Base-by-base conservation (phyloP, 2,888 invertebrate genomes). In the Chalcosyrphus nemorum region DNA sequence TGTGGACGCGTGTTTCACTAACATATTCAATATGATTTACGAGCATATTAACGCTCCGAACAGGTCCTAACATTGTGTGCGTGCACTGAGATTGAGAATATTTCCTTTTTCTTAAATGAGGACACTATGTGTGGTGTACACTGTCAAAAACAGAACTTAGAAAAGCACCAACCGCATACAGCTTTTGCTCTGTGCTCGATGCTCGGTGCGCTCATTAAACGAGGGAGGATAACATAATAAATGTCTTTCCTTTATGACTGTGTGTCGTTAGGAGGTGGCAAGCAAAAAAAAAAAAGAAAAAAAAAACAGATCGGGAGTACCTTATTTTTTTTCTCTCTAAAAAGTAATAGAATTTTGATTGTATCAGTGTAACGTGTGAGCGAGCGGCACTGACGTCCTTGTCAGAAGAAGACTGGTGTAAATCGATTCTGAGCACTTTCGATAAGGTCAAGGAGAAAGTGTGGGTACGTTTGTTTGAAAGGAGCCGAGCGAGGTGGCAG, bases 11-110 rank as follows among this genome's bases (percentile, higher is more conserved):
- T 77, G 65, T 63, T 59, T 59, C 35, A 65, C 57, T 17, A 59
- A 47, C 77, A 81, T 66, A 77, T 81, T 76, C 76, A 43, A 43
- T 50, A 65, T 81, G 81, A 81, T 77, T 77, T 81, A 77, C 81
- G 81, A 71, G 59, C 52, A 45, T 71, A 71, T 77, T 71, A 81
- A 81, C 65, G 76, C 71, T 75, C 24, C 19, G 38, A 75, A 43
- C 68, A 65, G 52, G 71, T 65, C 61, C 15, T 11, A 13, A 27
- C 57, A 13, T 17, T n/a, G 9, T n/a, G 32, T 57, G 52, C 43
- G 52, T 63, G 32, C 56, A 24, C 24, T 24, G 35, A 54, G 80
- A 68, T 61, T 45, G 45, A 43, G 66, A 68, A 66, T 45, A 47
- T 52, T 54, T 66, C 52, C 35, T 17, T 57, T 57, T 54, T 54